Base-by-base conservation (phyloP, 2,113 vertebrate genomes). In the Xenopus tropicalis region DNA sequence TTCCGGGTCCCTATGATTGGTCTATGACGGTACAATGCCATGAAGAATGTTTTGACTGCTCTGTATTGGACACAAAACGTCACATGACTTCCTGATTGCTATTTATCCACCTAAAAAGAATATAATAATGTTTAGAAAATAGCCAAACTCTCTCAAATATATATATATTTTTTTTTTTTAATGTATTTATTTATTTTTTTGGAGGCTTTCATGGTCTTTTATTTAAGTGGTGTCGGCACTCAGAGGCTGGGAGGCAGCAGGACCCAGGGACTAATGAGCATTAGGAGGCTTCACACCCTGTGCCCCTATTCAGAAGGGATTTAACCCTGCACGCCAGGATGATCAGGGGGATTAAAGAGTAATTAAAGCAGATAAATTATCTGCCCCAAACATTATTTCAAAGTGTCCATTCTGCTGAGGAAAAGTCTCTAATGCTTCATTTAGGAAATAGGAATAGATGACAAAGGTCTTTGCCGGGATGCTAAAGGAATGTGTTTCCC, bases 261-360 rank as follows among this genome's bases (percentile, higher is more conserved):
- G 66, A 14, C 66, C 72, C 72, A 69, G 25, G 23, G 43, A 29
- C 61, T 75, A 23, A 44, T 69, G 46, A 76, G 68, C 24, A 58
- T 79, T 70, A 77, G 78, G 81, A 84, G 84, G 86, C 88, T 86
- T 88, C 81, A 92, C 73, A 76, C 66, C 66, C 51, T 20, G 24
- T 63, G 66, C 80, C 79, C 84, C 86, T 80, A 89, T 91, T 93
- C 89, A 93, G 89, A 91, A 78, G 85, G 89, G 90, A 93, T 88
- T 93, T 93, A 62, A 69, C 73, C 73, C 89, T 93, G 91, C 91
- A 93, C 89, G 90, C 88, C 92, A 91, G 86, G 91, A 82, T 84
- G 90, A 93, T 94, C 93, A 94, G 88, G 86, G 79, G 92, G 90
- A 93, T 94, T 93, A 93, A 83, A 88, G 85, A 88, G 87, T 91